Conservation (phyloP, 37 sponge, comb jelly and placozoan species). For the Cliona cf. orientalis region DNA sequence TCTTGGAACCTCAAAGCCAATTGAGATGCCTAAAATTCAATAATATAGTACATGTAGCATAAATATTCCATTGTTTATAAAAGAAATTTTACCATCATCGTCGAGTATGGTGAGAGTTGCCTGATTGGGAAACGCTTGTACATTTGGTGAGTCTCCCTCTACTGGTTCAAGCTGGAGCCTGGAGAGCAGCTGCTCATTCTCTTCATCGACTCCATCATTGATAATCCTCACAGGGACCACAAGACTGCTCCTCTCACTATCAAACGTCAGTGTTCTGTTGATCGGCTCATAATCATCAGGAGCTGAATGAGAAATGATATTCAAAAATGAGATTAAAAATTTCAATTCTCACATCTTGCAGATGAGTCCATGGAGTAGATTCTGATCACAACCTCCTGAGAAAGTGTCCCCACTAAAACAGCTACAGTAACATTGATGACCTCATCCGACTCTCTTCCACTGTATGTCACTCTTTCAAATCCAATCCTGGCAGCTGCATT, state of each 20-base stretch:
- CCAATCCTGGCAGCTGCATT: not conserved
- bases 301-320: not conserved
- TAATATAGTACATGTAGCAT: too few species aligned
- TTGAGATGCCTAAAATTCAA: not conserved
- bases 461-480: not conserved
- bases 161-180: not conserved
- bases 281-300: not conserved
- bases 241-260: not conserved
- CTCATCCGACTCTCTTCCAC: not conserved
- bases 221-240: not conserved
- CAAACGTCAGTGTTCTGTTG: not conserved
- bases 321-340: not conserved
- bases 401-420: constrained; percentile 2
- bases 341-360: not conserved
- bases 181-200: not conserved
- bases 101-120: not conserved
- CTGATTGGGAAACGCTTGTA: not conserved
- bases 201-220: not conserved
- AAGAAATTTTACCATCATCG: too few species aligned
- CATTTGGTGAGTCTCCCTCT: not conserved
- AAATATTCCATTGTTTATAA: too few species aligned
- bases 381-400: not conserved
- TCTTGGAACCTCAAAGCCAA: not conserved
- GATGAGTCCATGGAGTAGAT: not conserved
- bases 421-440: not conserved